Evolutionary conservation across 2,797 vertebrate species (phyloP).

Genomic region (Myotis pilosus): DNA sequence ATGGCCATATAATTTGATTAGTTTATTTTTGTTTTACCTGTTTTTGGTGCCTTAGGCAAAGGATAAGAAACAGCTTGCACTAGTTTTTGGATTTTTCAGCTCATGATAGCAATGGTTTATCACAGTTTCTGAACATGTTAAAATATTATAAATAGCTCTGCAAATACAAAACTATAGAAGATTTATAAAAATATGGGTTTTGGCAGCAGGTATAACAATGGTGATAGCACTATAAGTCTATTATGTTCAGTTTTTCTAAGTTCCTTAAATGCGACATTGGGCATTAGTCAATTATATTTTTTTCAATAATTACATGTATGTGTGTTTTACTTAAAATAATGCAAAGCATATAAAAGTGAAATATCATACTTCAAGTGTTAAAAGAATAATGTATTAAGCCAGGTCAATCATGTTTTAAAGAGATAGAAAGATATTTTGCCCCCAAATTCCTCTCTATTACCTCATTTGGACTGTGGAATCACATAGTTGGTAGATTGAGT

Average conservation of each 20-base stretch:
- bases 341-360: neutral
- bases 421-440: conserved; percentile 30
- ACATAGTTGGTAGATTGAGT: neutral
- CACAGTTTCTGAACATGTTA: conserved; percentile 30
- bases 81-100: neutral
- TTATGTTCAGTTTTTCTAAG: conserved; percentile 58
- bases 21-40: neutral
- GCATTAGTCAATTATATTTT: conserved; percentile 47
- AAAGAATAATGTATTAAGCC: neutral
- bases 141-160: conserved; percentile 39
- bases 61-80: neutral
- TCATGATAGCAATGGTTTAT: conserved; percentile 25
- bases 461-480: neutral
- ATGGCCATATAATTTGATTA: neutral
- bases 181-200: conserved; percentile 58
- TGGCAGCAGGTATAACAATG: conserved; percentile 40
- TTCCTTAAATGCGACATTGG: conserved; percentile 64
- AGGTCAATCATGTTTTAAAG: conserved; percentile 42
- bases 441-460: neutral
- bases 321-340: neutral
- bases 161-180: conserved; percentile 43
- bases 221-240: conserved; percentile 18
- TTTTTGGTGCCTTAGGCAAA: neutral
- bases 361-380: neutral
- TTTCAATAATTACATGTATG: neutral